Conservation (phyloP, 2,797 vertebrate genomes). For the Arrhamphus sclerolepis region DNA sequence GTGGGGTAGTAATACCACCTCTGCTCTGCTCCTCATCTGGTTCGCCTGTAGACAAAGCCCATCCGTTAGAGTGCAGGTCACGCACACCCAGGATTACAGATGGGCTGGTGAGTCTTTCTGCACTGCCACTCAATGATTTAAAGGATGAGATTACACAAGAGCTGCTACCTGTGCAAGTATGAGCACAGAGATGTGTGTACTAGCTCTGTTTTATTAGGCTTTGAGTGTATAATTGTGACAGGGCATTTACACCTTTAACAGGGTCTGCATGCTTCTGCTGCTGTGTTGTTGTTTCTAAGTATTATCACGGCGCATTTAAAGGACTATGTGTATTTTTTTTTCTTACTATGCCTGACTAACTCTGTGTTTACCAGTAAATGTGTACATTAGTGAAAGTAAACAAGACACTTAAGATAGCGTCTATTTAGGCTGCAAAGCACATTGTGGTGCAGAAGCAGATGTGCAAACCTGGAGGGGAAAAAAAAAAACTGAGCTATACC, state of each 20-base stretch:
- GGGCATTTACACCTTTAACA: constrained; percentile 8
- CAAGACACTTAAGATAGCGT: constrained; percentile 34
- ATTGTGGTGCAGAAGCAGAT: constrained; percentile 38
- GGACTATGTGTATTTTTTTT: constrained; percentile 20
- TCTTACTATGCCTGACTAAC: constrained; percentile 4
- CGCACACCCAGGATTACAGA: constrained; percentile 70
- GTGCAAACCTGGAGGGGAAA: background rate
- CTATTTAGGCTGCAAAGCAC: constrained; percentile 33
- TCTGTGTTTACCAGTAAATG: constrained; percentile 16
- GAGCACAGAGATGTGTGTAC: background rate
- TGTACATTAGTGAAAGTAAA: constrained; percentile 25
- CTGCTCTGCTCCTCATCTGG: constrained; percentile 63
- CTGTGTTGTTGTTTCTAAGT: constrained; percentile 16
- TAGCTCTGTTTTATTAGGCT: background rate
- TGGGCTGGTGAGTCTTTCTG: constrained; percentile 57
- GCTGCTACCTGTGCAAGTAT: constrained; percentile 27
- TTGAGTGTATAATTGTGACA: background rate
- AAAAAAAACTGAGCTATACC: too few species aligned
- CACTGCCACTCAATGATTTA: constrained; percentile 68
- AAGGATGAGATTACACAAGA: constrained; percentile 57
- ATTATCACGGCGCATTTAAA: constrained; percentile 9
- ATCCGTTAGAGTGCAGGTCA: constrained; percentile 75
- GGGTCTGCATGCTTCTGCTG: background rate
- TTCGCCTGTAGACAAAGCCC: constrained; percentile 69
- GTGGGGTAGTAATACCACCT: constrained; percentile 45